Evolutionary conservation across 2,888 invertebrate species (phyloP), one percentile per base, ranked within the genome.

Genomic region (Entomobrya proxima): DNA sequence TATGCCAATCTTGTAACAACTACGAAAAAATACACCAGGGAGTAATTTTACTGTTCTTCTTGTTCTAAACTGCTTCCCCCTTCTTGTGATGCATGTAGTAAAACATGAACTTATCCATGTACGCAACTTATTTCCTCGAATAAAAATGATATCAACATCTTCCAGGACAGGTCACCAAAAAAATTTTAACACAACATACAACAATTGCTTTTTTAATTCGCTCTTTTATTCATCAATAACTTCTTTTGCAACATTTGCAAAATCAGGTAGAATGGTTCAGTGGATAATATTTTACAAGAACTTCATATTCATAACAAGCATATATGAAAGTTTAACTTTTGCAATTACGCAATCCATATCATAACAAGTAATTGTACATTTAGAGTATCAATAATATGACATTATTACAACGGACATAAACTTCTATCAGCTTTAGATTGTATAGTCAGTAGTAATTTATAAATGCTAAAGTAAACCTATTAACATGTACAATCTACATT

Each of bases 141-240:
- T 7, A 40, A 40, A 40, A 13, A 9, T 40, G 15, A 44, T 40
- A 40, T 47, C n/a, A 47, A 13, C 47, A n/a, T 47, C 47, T 3
- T 7, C n/a, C 13, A 13, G 3, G n/a, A 47, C 47, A 47, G n/a
- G 15, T n/a, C 5, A 47, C 15, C 15, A 47, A 11, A 37, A 37
- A 37, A 37, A 7, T 7, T 7, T 7, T 5, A 37, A 37, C 5
- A 37, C 11, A 37, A 37, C 11, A 37, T 7, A 7, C 5, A 37
- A 37, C 11, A 11, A 7, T 37, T 37, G 37, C 55, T 55, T 55
- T 52, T 52, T 52, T 52, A 67, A 67, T 67, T 44, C 47, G 44
- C 55, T 55, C 27, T 69, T 72, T 72, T 72, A 72, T 72, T 72
- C 47, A 72, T 72, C 44, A 72, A 44, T 72, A 72, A 24, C 37